phyloP scores from a whole-genome alignment of 1,140 invertebrate species.

The Drosophila chauvacae region DNA sequence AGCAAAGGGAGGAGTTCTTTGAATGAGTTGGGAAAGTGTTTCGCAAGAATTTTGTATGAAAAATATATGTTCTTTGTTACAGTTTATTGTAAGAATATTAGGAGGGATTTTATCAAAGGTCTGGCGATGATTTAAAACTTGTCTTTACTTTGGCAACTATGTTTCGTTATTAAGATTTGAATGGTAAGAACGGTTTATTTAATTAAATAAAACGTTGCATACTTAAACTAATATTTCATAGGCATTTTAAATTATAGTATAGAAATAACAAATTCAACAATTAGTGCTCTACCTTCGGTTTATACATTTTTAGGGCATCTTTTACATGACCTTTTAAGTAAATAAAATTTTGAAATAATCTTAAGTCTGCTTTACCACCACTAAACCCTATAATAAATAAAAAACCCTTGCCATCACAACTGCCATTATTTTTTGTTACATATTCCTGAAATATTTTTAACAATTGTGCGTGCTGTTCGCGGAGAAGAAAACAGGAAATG shows the following conservation, averaged over 20 bases:
- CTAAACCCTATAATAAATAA: background rate
- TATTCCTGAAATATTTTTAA: conserved; percentile 21
- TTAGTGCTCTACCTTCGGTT: background rate
- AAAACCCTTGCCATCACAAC: background rate
- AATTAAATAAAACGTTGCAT: background rate
- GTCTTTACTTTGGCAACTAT: background rate
- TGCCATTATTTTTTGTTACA: background rate
- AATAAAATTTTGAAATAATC: background rate
- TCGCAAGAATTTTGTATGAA: background rate
- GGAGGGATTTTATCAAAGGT: background rate
- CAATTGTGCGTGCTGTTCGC: conserved; percentile 22
- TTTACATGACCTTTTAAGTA: background rate
- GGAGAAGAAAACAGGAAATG: conserved; percentile 59
- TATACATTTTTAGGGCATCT: background rate
- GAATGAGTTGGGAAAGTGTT: background rate
- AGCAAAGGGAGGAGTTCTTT: background rate
- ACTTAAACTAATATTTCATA: background rate
- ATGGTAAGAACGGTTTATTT: background rate
- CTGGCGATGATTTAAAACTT: background rate
- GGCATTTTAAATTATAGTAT: background rate
- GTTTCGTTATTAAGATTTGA: background rate
- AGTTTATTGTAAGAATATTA: background rate
- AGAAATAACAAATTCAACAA: background rate
- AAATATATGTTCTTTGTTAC: background rate
- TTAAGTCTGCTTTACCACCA: background rate